These are phyloP conservation scores for Hafferia zeledoni DNA, from an alignment of 2,797 vertebrate genomes.

Conservation along the genomic window DNA sequence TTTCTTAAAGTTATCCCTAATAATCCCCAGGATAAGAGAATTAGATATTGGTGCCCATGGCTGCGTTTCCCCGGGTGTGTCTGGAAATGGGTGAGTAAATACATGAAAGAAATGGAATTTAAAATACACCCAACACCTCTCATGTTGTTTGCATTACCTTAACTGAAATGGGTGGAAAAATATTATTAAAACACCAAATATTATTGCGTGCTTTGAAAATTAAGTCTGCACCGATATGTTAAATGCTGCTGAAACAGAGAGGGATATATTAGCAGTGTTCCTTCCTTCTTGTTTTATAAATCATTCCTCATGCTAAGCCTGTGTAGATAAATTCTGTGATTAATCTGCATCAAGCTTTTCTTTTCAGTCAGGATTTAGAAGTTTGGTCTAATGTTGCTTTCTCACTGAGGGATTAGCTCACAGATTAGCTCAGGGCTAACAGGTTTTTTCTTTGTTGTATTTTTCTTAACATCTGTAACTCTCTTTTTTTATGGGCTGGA, in stretches of 20 bases:
- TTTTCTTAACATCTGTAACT: conserved; percentile 1
- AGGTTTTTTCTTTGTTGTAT: conserved; percentile 19
- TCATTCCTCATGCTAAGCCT: neutral
- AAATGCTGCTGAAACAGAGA: conserved; percentile 27
- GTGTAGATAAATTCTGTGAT: neutral
- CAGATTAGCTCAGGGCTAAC: conserved; percentile 37
- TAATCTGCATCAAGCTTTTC: neutral
- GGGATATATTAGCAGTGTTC: neutral
- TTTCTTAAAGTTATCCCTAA: neutral
- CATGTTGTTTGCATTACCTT: conserved; percentile 1
- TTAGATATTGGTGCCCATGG: neutral
- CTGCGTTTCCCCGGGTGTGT: neutral
- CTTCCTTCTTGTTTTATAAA: neutral
- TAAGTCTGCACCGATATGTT: neutral
- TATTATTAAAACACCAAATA: conserved; percentile 10
- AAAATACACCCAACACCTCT: neutral
- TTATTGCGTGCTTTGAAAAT: neutral
- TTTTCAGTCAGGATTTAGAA: conserved; percentile 20
- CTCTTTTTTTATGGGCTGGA: neutral
- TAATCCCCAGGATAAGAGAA: neutral
- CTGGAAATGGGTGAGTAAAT: neutral
- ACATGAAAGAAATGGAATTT: neutral
- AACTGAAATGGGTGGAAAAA: neutral
- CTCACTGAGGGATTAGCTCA: neutral
- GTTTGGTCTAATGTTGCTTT: conserved; percentile 10